Base-by-base conservation (phyloP, 2,113 vertebrate genomes). In the Nycticryphes semicollaris region DNA sequence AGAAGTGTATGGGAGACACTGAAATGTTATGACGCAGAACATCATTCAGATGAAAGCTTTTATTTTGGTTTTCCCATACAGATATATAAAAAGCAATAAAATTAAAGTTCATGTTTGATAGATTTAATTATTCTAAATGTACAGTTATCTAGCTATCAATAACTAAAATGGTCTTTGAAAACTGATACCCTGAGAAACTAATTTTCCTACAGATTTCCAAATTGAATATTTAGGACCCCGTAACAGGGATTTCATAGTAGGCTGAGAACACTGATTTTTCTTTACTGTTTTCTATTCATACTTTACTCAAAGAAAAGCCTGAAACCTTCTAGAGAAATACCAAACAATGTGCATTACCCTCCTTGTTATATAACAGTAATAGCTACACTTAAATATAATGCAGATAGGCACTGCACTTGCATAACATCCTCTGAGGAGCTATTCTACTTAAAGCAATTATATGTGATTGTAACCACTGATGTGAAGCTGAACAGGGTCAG, bases 371-470 rank as follows among this genome's bases (percentile, higher is more conserved):
- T 59, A 86, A 89, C 39, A 51, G 47, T 53, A 64, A 48, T 84
- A 84, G 50, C 56, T 92, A n/a, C 24, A 31, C 22, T 79, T 48
- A 56, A 22, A 91, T 84, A 27, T 31, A 93, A 91, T 60, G 33
- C 27, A 95, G 54, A 82, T 33, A 72, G 23, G 77, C 56, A 33
- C 57, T 90, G 72, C 56, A 69, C 45, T 93, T 94, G 92, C 93
- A 87, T 54, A 89, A 43, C 76, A 70, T 83, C 51, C 86, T 97
- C 53, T 75, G 70, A 97, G 93, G 63, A 95, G 59, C 57, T 27
- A 28, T 90, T 70, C 54, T 25, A 57, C 90, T 97, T 93, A 66
- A 82, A 89, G 56, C 27, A 83, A 90, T 88, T 87, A 67, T 57
- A 62, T 19, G 54, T 79, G 45, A 57, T 78, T 87, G 37, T 64